These are phyloP conservation scores for Lemur catta DNA, from an alignment of 2,797 vertebrate species.

Conservation along the genomic window DNA sequence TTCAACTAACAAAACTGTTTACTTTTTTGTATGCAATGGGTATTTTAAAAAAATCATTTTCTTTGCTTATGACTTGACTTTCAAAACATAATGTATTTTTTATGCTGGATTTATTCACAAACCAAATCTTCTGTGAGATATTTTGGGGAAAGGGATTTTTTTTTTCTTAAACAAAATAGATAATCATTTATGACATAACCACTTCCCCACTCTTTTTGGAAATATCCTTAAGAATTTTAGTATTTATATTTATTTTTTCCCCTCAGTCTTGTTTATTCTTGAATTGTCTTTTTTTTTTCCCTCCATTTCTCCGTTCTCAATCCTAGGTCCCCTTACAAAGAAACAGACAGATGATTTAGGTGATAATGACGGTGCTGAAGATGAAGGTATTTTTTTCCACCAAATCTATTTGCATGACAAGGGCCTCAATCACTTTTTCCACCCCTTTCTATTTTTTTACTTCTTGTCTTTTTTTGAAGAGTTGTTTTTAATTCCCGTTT, in stretches of 20 bases:
- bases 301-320: conserved; percentile 98
- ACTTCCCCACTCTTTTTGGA: conserved; percentile 83
- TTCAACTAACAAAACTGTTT: conserved; percentile 61
- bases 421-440: conserved; percentile 91
- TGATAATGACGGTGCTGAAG: conserved; percentile 99
- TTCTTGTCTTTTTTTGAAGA: conserved; percentile 99
- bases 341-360: conserved; percentile 99
- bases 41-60: conserved; percentile 75
- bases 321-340: conserved; percentile 99
- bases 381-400: conserved; percentile 99
- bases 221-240: conserved; percentile 84
- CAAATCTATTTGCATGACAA: conserved; percentile 99
- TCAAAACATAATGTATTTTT: conserved; percentile 59
- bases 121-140: conserved; percentile 38
- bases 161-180: conserved; percentile 69
- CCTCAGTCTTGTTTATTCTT: conserved; percentile 94
- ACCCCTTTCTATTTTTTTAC: conserved; percentile 95
- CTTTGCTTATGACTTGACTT: conserved; percentile 65
- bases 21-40: conserved; percentile 66
- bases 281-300: conserved; percentile 92
- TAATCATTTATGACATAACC: conserved; percentile 65
- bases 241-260: conserved; percentile 90
- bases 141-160: conserved; percentile 59
- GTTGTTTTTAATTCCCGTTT: conserved; percentile 92
- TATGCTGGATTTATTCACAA: conserved; percentile 28